Conservation (phyloP, 1,140 invertebrate genomes). For the Pseudomyrmex flavicornis region DNA sequence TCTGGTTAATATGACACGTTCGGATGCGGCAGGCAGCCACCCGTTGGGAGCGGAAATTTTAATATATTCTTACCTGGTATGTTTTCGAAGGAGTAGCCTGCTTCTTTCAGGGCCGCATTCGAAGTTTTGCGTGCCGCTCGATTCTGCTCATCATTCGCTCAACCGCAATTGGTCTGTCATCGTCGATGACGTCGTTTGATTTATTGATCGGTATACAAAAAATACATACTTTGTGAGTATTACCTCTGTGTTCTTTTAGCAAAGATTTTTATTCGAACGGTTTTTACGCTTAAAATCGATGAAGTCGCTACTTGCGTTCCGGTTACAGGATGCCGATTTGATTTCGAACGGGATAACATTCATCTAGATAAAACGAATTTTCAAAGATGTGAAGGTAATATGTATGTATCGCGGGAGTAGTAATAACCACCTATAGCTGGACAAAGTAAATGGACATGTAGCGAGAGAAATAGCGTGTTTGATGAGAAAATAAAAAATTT, state of each 20-base stretch:
- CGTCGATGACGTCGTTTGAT: background rate
- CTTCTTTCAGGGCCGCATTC: constrained; percentile 59
- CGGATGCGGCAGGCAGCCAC: constrained; percentile 64
- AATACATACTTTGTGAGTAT: background rate
- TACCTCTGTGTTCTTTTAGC: too few species aligned
- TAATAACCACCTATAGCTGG: constrained; percentile 14
- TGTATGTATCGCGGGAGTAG: constrained; percentile 17
- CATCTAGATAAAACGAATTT: constrained; percentile 8
- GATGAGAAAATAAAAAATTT: constrained; percentile 8
- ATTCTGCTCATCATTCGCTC: too few species aligned
- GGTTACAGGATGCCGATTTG: constrained; percentile 7
- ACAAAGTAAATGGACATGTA: constrained; percentile 25
- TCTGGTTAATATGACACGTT: constrained; percentile 75
- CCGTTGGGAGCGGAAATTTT: constrained; percentile 67
- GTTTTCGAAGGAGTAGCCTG: constrained; percentile 53
- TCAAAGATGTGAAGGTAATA: background rate
- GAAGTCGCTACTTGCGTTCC: constrained; percentile 14
- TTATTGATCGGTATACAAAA: background rate
- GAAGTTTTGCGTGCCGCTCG: background rate
- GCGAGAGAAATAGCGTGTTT: background rate
- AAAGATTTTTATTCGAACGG: background rate
- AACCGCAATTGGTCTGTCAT: background rate
- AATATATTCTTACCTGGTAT: constrained; percentile 65
- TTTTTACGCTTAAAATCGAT: too few species aligned
- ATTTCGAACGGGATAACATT: constrained; percentile 24